Base-by-base conservation (phyloP, 2,888 invertebrate genomes). In the Ennomos fuscantarius region DNA sequence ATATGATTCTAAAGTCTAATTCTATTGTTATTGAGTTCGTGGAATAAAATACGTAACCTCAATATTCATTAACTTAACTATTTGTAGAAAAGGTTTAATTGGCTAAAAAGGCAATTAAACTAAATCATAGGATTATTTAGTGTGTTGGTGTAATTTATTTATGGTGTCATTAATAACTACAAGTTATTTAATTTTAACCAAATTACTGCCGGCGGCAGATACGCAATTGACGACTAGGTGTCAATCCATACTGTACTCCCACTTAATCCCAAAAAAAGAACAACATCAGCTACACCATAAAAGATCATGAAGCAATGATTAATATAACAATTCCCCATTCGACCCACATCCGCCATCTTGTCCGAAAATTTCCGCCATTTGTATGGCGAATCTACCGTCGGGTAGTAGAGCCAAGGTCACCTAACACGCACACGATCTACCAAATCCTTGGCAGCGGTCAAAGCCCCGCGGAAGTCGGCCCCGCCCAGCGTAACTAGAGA, bases 331-430 rank as follows among this genome's bases (percentile, higher is more conserved):
- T 52, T 52, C 37, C 36, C 34, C 39, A 37, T 34, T 37, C 50
- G 47, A 54, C 60, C 63, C 47, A 62, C 51, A 60, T 56, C 39
- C 55, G 63, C 59, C 61, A 62, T 61, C 52, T 60, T 62, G 62
- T 66, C 66, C 59, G 53, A 55, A 45, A 63, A 46, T 62, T 62
- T 56, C 61, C 58, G 60, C 55, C n/a, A 48, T 57, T 60, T 47
- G 42, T 53, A 64, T 65, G 62, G 37, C 56, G 62, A 68, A 45
- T 65, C 74, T 73, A 84, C 55, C 66, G 63, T 70, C 79, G 84
- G 78, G 81, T 84, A 85, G 85, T 81, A 81, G 78, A 81, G 76
- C 79, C 88, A 91, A 91, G 90, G 91, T 88, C 85, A 79, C 59
- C 65, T 59, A 63, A 64, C 77, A 76, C 82, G 80, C 84, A 82